Conservation (phyloP, 2,888 invertebrate species). For the Dryobota labecula region DNA sequence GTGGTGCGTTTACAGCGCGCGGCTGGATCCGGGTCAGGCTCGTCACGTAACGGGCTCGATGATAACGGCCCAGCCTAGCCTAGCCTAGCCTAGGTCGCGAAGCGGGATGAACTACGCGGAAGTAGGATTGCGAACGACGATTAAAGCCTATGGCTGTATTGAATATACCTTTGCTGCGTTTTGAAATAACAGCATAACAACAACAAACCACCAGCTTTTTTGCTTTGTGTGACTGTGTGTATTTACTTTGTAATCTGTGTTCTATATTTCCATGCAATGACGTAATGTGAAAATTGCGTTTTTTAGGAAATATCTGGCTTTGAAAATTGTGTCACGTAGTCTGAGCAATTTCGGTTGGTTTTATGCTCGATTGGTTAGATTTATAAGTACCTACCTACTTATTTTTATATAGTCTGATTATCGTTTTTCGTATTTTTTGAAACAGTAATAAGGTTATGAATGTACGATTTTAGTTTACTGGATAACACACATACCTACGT, state of each 20-base stretch:
- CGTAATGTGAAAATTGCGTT: constrained; percentile 31
- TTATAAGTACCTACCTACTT: constrained; percentile 22
- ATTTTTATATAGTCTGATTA: neutral
- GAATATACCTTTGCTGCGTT: constrained; percentile 37
- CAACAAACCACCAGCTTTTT: constrained; percentile 15
- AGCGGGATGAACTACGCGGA: constrained; percentile 90
- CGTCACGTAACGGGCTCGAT: constrained; percentile 88
- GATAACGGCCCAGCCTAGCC: constrained; percentile 86
- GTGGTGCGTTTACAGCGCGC: constrained; percentile 70
- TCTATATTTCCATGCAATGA: constrained; percentile 25
- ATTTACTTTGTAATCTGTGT: constrained; percentile 24
- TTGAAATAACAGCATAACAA: constrained; percentile 35
- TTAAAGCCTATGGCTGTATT: constrained; percentile 71
- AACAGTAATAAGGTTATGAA: neutral
- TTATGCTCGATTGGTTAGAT: constrained; percentile 40
- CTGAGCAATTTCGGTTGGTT: constrained; percentile 41
- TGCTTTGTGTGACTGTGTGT: neutral
- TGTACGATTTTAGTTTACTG: neutral
- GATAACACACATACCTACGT: neutral
- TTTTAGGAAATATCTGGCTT: constrained; percentile 35
- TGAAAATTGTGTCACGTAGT: constrained; percentile 49
- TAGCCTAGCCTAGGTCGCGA: constrained; percentile 86
- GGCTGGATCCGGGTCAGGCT: constrained; percentile 87
- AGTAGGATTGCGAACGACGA: constrained; percentile 83
- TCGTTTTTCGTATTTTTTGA: constrained; percentile 26